Base-by-base conservation (phyloP, 1,140 invertebrate species). In the Drosophila chauvacae region DNA sequence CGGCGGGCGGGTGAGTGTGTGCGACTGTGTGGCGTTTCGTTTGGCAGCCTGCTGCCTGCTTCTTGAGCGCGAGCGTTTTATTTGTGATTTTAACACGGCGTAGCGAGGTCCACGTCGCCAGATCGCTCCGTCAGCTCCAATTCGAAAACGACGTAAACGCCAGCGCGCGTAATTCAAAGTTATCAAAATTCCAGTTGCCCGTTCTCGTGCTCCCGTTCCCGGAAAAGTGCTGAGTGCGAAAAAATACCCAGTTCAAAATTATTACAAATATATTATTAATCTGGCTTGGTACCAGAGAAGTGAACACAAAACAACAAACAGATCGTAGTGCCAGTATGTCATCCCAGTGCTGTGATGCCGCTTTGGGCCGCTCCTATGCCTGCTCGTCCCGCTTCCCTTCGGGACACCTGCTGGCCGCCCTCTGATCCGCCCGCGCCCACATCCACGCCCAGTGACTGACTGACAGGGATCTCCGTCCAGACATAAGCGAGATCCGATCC, bases 41-140 rank as follows among this genome's bases (percentile, higher is more conserved):
- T 76, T 72, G 61, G 30, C 76, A 80, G 84, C 84, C 85, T 88
- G 85, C 85, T 88, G 84, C 69, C 66, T 76, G 84, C 85, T 88
- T 88, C 85, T 90, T 88, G 81, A 78, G 74, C 81, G 71, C 87
- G 73, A 77, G 69, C 84, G 88, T 82, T 81, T 91, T 91, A 91
- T 91, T 91, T 90, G 79, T 91, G 90, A 91, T 91, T 91, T 90
- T 83, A 90, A 80, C 81, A 91, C 87, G 90, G 80, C 80, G 76
- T 74, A 72, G 79, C 77, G 69, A 91, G 75, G 90, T 90, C 76
- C 90, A 84, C 82, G 90, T 76, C 84, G 84, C 78, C 71, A 80
- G 73, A 55, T 75, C 68, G 76, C 64, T 68, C 78, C 77, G 85
- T 79, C 77, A 68, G 69, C 45, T 72, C 57, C 76, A 75, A 86